These are phyloP conservation scores for Brachyopa scutellaris DNA, from an alignment of 2,888 invertebrate species.

Conservation along the genomic window DNA sequence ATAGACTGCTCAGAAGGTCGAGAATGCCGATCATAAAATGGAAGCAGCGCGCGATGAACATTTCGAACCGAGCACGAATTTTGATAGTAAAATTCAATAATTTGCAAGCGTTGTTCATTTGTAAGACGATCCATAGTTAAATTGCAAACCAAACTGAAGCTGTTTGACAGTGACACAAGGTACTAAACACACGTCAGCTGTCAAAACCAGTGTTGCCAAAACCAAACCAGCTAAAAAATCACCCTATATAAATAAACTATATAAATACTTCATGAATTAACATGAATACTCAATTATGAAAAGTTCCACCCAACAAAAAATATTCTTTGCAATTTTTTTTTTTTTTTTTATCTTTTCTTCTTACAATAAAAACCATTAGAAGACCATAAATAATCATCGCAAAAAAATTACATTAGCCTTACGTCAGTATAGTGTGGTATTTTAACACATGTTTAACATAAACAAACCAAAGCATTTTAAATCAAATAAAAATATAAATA, in stretches of 20 bases:
- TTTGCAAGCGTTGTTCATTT: too few relatives aligned
- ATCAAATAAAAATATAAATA: neutral
- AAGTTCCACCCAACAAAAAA: constrained; percentile 7
- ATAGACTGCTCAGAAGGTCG: too few relatives aligned
- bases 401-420: neutral
- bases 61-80: too few relatives aligned
- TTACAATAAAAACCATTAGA: constrained; percentile 10
- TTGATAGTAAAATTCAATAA: too few relatives aligned
- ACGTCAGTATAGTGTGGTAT: neutral
- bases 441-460: constrained; percentile 35
- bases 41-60: too few relatives aligned
- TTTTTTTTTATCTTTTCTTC: too few relatives aligned
- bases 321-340: neutral
- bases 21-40: too few relatives aligned
- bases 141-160: too few relatives aligned
- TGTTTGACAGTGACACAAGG: too few relatives aligned
- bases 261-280: neutral
- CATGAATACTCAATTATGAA: constrained; percentile 11
- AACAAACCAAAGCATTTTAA: constrained; percentile 19
- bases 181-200: neutral
- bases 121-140: too few relatives aligned
- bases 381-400: constrained; percentile 11
- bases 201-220: neutral
- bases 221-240: too few relatives aligned
- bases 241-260: neutral